Evolutionary conservation across 2,113 vertebrate species (phyloP).

Genomic region (Muscicapa adusta): DNA sequence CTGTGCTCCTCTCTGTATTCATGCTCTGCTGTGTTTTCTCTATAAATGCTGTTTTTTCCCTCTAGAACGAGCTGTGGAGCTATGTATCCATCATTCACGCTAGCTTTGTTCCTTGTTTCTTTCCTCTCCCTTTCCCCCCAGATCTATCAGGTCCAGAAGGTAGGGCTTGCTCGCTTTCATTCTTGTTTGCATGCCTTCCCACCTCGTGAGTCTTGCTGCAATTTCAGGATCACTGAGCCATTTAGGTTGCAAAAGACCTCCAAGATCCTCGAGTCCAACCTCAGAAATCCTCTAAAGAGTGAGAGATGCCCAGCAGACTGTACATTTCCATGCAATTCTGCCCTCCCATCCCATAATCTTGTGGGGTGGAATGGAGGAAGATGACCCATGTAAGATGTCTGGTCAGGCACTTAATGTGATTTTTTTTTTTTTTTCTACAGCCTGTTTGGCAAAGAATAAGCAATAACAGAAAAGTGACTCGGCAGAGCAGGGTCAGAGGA

Average conservation of each 20-base stretch:
- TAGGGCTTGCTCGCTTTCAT: slow-evolving; percentile 68
- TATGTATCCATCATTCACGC: slow-evolving; percentile 12
- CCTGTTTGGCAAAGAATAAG: neutral
- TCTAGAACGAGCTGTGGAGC: neutral
- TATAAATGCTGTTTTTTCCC: neutral
- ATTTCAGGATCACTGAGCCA: neutral
- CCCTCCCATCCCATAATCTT: neutral
- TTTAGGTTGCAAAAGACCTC: neutral
- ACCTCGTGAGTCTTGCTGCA: neutral
- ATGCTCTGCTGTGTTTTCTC: neutral
- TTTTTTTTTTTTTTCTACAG: neutral
- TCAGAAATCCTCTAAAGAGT: neutral
- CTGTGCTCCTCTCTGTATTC: neutral
- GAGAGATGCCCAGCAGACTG: neutral
- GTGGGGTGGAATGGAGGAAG: neutral
- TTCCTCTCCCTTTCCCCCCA: slow-evolving; percentile 58
- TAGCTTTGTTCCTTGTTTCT: slow-evolving; percentile 46
- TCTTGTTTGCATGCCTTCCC: slow-evolving; percentile 40
- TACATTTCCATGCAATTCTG: neutral
- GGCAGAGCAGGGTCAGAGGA: neutral
- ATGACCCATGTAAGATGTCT: neutral
- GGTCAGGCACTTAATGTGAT: neutral
- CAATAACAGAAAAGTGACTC: neutral
- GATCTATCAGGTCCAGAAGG: slow-evolving; percentile 99
- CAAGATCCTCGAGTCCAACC: neutral